Conservation (phyloP, 2,113 vertebrate genomes). For the Miniopterus natalensis region DNA sequence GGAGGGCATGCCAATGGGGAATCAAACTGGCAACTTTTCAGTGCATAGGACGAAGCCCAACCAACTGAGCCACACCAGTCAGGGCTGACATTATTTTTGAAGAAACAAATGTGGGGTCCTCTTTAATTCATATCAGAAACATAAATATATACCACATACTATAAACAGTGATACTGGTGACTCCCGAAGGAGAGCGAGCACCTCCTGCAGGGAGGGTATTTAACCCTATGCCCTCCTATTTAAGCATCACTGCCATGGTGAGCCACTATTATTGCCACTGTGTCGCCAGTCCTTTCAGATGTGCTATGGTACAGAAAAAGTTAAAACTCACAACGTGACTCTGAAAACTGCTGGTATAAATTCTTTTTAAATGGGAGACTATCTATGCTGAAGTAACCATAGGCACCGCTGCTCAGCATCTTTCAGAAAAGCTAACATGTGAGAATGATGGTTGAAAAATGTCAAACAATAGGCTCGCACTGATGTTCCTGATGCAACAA, state of each 20-base stretch:
- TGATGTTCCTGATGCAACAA: not conserved
- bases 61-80: not conserved
- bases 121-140: conserved; percentile 30
- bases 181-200: not conserved
- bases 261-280: not conserved
- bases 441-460: not conserved
- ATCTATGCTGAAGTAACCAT: conserved; percentile 9
- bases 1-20: not conserved
- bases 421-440: not conserved
- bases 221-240: not conserved
- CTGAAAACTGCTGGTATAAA: not conserved
- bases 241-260: not conserved
- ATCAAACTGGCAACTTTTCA: not conserved
- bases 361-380: not conserved
- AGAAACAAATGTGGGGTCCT: conserved; percentile 5
- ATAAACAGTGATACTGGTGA: not conserved
- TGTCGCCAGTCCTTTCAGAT: not conserved
- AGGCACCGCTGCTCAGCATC: not conserved
- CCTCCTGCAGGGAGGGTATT: not conserved
- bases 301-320: not conserved
- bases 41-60: not conserved
- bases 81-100: conserved; percentile 12
- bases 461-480: not conserved
- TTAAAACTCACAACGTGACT: conserved; percentile 16
- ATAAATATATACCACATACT: not conserved